Conservation (phyloP, 2,797 vertebrate genomes). For the Centroberyx gerrardi region DNA sequence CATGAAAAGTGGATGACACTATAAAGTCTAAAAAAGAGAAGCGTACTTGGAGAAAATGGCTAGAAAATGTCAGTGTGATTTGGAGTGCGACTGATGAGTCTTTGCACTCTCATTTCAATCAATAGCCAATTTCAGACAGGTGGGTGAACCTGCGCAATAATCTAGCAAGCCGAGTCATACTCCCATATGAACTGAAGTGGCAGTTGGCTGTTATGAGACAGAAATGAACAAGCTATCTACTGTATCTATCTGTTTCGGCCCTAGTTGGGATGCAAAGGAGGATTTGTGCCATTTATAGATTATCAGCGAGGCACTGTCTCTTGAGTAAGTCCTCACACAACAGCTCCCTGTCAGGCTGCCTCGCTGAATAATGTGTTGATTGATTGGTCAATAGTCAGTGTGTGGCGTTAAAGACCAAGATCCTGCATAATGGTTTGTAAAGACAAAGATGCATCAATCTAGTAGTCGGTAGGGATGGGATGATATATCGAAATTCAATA, state of each 20-base stretch:
- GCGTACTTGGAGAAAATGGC: neutral
- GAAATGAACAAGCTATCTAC: too few relatives aligned
- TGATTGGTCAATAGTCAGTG: neutral
- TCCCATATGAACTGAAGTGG: neutral
- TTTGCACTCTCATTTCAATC: neutral
- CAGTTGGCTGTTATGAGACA: neutral
- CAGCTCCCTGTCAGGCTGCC: neutral
- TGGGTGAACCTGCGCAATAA: neutral
- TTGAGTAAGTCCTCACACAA: neutral
- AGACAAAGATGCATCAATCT: neutral
- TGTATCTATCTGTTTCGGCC: neutral
- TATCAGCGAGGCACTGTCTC: neutral
- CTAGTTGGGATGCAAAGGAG: neutral
- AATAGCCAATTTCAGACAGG: conserved; percentile 6
- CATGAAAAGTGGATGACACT: too few relatives aligned
- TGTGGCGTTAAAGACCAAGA: neutral
- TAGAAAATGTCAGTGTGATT: neutral
- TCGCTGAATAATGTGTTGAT: neutral
- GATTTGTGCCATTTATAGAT: neutral
- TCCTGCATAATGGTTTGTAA: too few relatives aligned
- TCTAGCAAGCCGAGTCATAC: neutral
- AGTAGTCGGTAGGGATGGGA: too few relatives aligned
- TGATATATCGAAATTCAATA: too few relatives aligned
- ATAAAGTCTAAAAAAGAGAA: neutral
- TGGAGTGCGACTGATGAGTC: neutral